These are phyloP conservation scores for Gobius niger DNA, from an alignment of 2,113 vertebrate species.

Conservation along the genomic window DNA sequence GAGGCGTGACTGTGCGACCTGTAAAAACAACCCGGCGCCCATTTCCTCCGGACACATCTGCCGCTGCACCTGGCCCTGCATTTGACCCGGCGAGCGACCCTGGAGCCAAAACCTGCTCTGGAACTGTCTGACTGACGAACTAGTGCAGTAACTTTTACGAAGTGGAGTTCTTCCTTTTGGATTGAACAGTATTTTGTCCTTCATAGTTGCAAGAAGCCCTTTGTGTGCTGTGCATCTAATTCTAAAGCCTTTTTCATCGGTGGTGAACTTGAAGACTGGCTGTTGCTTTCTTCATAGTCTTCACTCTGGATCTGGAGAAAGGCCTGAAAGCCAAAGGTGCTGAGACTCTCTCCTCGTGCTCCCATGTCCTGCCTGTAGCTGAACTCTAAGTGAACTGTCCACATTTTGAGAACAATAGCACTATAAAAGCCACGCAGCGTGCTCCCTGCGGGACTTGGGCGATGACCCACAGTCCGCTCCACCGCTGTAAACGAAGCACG, in stretches of 20 bases:
- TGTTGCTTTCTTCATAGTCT: too few species aligned
- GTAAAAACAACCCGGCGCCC: conserved; percentile 19
- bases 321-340: too few species aligned
- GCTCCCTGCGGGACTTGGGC: conserved; percentile 28
- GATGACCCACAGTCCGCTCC: conserved; percentile 28
- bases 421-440: conserved; percentile 19
- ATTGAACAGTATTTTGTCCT: too few species aligned
- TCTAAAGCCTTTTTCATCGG: too few species aligned
- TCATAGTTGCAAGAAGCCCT: too few species aligned
- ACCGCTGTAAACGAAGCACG: conserved; percentile 9
- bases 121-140: background rate
- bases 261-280: too few species aligned
- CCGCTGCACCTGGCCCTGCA: conserved; percentile 29
- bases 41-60: conserved; percentile 69
- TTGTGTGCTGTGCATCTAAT: too few species aligned
- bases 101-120: conserved; percentile 45
- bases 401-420: conserved; percentile 42
- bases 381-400: conserved; percentile 52
- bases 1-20: conserved; percentile 2
- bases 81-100: too few species aligned
- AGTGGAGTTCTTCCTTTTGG: too few species aligned
- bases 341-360: too few species aligned
- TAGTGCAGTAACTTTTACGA: too few species aligned
- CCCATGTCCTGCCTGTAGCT: background rate
- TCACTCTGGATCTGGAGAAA: too few species aligned